Evolutionary conservation across 2,797 vertebrate species (phyloP), one percentile per base, ranked within the genome.

Genomic region (Gobio occitaniae): DNA sequence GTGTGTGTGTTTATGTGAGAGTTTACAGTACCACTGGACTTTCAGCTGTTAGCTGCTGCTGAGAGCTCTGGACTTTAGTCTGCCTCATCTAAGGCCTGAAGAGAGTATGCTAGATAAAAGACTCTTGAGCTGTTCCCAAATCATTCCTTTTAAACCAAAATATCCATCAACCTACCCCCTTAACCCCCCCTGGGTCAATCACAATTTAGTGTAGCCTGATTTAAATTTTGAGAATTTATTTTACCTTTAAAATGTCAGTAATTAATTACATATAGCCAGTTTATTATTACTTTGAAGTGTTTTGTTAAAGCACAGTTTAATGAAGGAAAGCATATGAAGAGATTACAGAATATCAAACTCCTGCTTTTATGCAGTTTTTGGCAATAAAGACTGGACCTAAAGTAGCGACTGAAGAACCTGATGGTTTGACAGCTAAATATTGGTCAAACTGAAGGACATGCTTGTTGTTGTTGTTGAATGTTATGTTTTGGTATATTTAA

Each of bases 1-100:
- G n/a, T n/a, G 71, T 36, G 71, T 6, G 32, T 25, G 41, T 59
- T 52, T n/a, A 8, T 92, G 92, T 91, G 11, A 91, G 88, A 84
- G 92, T 94, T 93, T 92, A 91, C 94, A 95, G 93, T 92, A 92
- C 93, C 91, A 91, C 90, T 93, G 89, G 89, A 93, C 94, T 94
- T 93, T 92, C 92, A 91, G 90, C 93, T 89, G 83, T 92, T 92
- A 90, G 93, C 95, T 96, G 95, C 94, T 94, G 93, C 94, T 90
- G 95, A 96, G 95, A 94, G 95, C 94, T 94, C 93, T 89, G 78
- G 85, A 79, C 75, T 82, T 70, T 71, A 83, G 66, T 19, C 83
- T 85, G 80, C 78, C 82, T 81, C 68, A 79, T 71, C n/a, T n/a
- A 65, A 75, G 52, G 29, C 50, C 29, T 32, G n/a, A 68, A 59